Evolutionary conservation across 2,113 vertebrate species (phyloP), one percentile per base, ranked within the genome.

Genomic region (Zeus faber): DNA sequence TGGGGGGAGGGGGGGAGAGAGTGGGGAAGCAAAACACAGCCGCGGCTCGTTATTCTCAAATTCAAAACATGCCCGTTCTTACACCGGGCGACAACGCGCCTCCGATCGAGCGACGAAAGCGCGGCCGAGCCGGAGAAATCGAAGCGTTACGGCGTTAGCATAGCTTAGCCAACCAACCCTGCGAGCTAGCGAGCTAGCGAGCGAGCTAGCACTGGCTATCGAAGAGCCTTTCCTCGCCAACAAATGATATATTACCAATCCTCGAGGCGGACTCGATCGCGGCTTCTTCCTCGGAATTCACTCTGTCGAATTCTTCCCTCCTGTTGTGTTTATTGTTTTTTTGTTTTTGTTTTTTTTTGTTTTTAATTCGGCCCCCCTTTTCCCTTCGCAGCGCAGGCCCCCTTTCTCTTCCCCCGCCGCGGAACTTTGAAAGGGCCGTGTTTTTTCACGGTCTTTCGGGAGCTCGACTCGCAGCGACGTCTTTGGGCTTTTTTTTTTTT

Each of bases 391-490:
- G 60, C 40, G 63, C 65, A 40, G 57, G 33, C 69, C 49, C 53
- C 44, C 67, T 60, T 49, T 41, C 70, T 81, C 82, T 79, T 70
- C 73, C 74, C 78, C 76, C 55, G 51, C 65, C 60, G 71, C 53
- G 74, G 78, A 88, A 89, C 82, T 89, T 89, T 80, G 80, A 82
- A 56, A 85, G 63, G 82, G 77, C 77, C 80, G 79, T 70, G 51
- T 63, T 65, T 69, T 56, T 56, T 67, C 58, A 58, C n/a, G n/a
- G n/a, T n/a, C n/a, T n/a, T n/a, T n/a, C n/a, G n/a, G n/a, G n/a
- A n/a, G n/a, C n/a, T n/a, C n/a, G n/a, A n/a, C n/a, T n/a, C n/a
- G n/a, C n/a, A n/a, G n/a, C n/a, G n/a, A n/a, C n/a, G n/a, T n/a
- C n/a, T n/a, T n/a, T n/a, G n/a, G n/a, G n/a, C n/a, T n/a, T n/a